A percentile compares a stretch with the other conserved stretches of the same genome.
Evolutionary conservation across 2,113 vertebrate species (phyloP).

Genomic region (Octodon degus): DNA sequence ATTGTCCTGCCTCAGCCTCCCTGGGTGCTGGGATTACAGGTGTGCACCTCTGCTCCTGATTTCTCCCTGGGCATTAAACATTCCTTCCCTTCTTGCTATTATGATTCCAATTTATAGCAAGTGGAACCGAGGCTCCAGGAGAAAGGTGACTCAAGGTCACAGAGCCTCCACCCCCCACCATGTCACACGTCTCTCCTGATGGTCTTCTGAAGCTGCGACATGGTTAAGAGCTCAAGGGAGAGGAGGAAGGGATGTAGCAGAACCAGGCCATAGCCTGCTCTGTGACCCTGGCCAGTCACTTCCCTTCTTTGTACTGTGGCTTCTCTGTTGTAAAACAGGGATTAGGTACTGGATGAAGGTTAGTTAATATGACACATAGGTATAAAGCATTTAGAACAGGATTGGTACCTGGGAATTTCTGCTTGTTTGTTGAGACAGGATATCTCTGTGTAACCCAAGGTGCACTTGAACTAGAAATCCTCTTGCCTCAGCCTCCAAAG

Average conservation of each 20-base stretch:
- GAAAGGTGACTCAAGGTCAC: background rate
- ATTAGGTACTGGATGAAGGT: background rate
- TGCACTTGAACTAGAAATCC: background rate
- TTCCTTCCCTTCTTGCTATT: background rate
- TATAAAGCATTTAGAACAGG: background rate
- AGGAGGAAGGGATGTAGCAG: background rate
- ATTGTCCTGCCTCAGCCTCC: background rate
- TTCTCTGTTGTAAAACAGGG: background rate
- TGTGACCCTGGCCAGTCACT: conserved; percentile 8
- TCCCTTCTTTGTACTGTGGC: background rate
- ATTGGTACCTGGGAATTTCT: background rate
- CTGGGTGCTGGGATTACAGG: background rate
- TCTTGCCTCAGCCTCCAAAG: background rate
- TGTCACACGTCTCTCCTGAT: background rate
- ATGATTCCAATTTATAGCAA: background rate
- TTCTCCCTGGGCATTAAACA: too few relatives aligned
- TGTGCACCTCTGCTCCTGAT: background rate
- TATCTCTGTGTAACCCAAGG: background rate
- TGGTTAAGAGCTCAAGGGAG: background rate
- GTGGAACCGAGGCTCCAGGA: background rate
- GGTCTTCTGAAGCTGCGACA: background rate
- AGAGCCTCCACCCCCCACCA: background rate
- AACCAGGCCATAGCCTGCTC: background rate
- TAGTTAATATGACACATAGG: background rate
- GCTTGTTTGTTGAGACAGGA: background rate